phyloP scores from a whole-genome alignment of 2,797 vertebrate genomes.

The Apogon talboti region DNA sequence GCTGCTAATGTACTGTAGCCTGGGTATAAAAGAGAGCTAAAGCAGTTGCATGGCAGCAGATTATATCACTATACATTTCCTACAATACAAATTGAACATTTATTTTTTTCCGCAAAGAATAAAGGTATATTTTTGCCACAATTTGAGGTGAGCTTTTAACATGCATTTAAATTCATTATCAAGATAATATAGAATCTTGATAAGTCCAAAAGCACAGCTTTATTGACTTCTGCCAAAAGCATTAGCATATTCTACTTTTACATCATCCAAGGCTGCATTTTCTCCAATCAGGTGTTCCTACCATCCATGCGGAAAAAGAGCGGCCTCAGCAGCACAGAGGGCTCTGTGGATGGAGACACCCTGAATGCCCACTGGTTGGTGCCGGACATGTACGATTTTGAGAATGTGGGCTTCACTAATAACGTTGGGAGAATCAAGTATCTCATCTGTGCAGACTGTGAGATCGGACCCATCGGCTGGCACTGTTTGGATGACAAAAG shows the following conservation, averaged over 20 bases:
- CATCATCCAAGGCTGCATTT: conserved; percentile 18
- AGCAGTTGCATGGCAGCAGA: too few relatives aligned
- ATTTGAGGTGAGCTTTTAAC: too few relatives aligned
- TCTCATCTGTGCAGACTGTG: conserved; percentile 98
- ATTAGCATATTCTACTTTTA: neutral
- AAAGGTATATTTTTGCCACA: too few relatives aligned
- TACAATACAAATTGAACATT: too few relatives aligned
- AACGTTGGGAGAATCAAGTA: conserved; percentile 95
- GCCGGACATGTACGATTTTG: conserved; percentile 95
- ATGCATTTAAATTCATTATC: too few relatives aligned
- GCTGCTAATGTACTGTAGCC: too few relatives aligned
- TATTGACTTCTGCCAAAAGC: neutral
- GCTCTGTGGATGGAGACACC: conserved; percentile 86
- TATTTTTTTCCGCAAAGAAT: too few relatives aligned
- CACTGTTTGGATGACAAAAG: conserved; percentile 95
- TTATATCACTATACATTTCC: too few relatives aligned
- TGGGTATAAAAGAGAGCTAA: too few relatives aligned
- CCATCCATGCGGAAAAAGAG: conserved; percentile 94
- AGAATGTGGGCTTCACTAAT: conserved; percentile 98
- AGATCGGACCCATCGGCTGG: conserved; percentile 98
- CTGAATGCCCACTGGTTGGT: conserved; percentile 95
- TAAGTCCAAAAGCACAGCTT: neutral
- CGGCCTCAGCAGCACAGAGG: conserved; percentile 72
- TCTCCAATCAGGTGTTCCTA: conserved; percentile 87
- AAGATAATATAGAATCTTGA: too few relatives aligned